Evolutionary conservation across 2,113 vertebrate genomes (phyloP).

Genomic region (Dendrocopos noguchii): DNA sequence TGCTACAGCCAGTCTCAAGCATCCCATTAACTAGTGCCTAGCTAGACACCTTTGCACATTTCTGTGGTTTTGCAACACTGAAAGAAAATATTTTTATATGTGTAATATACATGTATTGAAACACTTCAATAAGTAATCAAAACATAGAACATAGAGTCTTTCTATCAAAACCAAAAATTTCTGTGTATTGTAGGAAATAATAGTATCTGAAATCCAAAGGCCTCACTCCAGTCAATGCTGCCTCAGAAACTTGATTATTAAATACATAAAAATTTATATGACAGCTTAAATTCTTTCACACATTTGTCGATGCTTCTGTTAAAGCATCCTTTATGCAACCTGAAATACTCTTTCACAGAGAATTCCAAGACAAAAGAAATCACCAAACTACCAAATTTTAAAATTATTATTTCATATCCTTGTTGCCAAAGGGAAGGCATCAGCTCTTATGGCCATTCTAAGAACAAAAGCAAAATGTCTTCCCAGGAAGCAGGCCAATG

Average conservation of each 20-base stretch:
- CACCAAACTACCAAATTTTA: neutral
- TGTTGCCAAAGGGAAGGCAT: neutral
- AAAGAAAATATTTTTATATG: neutral
- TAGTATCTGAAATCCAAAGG: neutral
- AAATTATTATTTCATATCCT: neutral
- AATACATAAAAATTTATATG: neutral
- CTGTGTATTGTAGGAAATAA: neutral
- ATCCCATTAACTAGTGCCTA: neutral
- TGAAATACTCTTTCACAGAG: neutral
- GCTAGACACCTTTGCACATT: neutral
- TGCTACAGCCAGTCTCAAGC: neutral
- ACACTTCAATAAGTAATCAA: neutral
- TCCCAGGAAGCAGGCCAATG: neutral
- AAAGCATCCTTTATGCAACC: neutral
- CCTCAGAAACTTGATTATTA: neutral
- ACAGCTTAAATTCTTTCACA: neutral
- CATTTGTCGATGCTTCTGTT: neutral
- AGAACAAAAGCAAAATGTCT: rapidly evolving
- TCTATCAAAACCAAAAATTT: neutral
- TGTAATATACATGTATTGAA: neutral
- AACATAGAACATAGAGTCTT: neutral
- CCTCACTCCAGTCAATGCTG: neutral
- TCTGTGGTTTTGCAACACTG: neutral
- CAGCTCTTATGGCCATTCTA: neutral
- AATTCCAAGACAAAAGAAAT: neutral